Percentiles rank a stretch among this genome's conserved stretches.
Conservation (phyloP, 1,140 invertebrate species). For the Hypsibius dujardini region DNA sequence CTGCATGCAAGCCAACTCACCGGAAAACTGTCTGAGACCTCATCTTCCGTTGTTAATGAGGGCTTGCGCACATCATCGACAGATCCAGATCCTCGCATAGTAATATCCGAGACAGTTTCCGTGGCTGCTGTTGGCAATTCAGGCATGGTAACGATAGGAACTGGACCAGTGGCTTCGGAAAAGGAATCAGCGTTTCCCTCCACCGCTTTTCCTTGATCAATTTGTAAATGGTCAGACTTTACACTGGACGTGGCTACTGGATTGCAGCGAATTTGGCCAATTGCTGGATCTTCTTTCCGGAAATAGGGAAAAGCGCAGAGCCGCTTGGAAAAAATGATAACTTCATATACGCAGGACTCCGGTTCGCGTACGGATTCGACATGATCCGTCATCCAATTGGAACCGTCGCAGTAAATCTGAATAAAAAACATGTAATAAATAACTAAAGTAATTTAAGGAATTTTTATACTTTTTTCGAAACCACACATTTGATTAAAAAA, state of each 20-base stretch:
- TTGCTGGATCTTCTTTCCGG: background rate
- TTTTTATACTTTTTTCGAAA: too few relatives aligned
- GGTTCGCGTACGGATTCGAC: constrained; percentile 37
- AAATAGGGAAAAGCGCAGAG: background rate
- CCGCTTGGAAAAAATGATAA: constrained; percentile 28
- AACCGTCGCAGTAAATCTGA: constrained; percentile 36
- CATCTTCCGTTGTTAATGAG: too few relatives aligned
- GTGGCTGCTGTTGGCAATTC: background rate
- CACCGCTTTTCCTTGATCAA: background rate
- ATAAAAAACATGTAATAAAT: constrained; percentile 22
- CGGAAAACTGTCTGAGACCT: too few relatives aligned
- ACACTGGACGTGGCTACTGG: background rate
- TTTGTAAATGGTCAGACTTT: background rate
- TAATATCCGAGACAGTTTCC: background rate
- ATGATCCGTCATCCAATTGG: constrained; percentile 33
- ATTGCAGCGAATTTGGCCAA: constrained; percentile 10
- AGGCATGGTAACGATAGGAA: too few relatives aligned
- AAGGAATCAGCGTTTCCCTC: background rate
- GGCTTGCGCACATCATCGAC: too few relatives aligned
- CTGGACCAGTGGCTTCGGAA: background rate
- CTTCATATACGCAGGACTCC: constrained; percentile 36
- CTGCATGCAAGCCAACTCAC: too few relatives aligned
- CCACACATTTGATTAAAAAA: too few relatives aligned
- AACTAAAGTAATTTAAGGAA: too few relatives aligned
- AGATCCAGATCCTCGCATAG: background rate